phyloP scores from a whole-genome alignment of 2,888 invertebrate genomes.

The Ochlodes sylvanus region DNA sequence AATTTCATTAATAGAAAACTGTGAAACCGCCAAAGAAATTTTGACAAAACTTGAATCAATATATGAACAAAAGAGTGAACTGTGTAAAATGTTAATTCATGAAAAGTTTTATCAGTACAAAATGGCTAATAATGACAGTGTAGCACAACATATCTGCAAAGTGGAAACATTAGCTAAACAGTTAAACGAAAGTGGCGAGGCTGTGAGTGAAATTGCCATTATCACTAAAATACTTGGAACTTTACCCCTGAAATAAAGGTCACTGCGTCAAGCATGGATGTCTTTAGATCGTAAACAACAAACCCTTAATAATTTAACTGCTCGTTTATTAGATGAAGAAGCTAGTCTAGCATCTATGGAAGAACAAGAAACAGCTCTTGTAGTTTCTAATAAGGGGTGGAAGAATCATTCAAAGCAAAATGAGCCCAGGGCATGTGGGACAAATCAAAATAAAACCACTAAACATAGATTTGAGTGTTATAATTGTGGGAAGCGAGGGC shows the following conservation, averaged over 20 bases:
- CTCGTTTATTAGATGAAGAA: slow-evolving; percentile 46
- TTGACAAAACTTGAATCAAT: slow-evolving; percentile 44
- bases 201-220: slow-evolving; percentile 47
- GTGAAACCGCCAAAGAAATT: slow-evolving; percentile 41
- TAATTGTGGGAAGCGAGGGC: slow-evolving; percentile 47
- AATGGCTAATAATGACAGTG: slow-evolving; percentile 41
- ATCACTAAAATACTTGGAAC: slow-evolving; percentile 51
- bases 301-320: slow-evolving; percentile 43
- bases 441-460: slow-evolving; percentile 12
- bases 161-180: slow-evolving; percentile 47
- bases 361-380: slow-evolving; percentile 43
- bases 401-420: slow-evolving; percentile 5
- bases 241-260: slow-evolving; percentile 45
- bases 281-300: slow-evolving; percentile 44
- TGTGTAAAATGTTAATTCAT: slow-evolving; percentile 41
- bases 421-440: background rate
- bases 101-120: slow-evolving; percentile 45
- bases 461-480: slow-evolving; percentile 48
- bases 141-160: slow-evolving; percentile 48
- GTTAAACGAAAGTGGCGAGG: slow-evolving; percentile 47
- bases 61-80: slow-evolving; percentile 42
- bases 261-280: slow-evolving; percentile 48
- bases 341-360: slow-evolving; percentile 37
- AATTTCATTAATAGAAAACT: slow-evolving; percentile 42
- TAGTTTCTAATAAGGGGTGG: slow-evolving; percentile 38